Percentiles rank a stretch among this genome's conserved stretches.
phyloP scores from a whole-genome alignment of 2,113 vertebrate genomes.

The Grantiella picta region DNA sequence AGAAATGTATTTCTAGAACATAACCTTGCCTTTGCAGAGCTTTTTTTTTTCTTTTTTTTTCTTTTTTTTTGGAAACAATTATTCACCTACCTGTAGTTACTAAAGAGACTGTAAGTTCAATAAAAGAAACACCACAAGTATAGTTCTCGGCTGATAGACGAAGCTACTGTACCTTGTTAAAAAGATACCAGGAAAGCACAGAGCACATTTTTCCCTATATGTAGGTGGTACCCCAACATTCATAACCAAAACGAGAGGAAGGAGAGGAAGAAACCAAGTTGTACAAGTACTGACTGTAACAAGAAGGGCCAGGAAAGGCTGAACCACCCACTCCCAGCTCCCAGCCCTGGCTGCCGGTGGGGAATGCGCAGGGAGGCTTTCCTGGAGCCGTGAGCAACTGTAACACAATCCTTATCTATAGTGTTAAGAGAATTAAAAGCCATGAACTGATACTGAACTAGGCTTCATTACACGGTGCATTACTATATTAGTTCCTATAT shows the following conservation, averaged over 20 bases:
- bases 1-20: conserved; percentile 75
- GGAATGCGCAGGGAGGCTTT: background rate
- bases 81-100: conserved; percentile 78
- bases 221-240: conserved; percentile 74
- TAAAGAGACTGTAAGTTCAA: conserved; percentile 78
- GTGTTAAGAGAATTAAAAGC: conserved; percentile 78
- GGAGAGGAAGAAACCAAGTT: conserved; percentile 49
- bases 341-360: background rate
- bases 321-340: background rate
- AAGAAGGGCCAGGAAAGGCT: conserved; percentile 19
- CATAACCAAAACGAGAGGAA: conserved; percentile 63
- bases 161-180: conserved; percentile 76
- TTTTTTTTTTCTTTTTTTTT: background rate
- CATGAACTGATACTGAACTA: conserved; percentile 73
- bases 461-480: conserved; percentile 75
- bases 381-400: conserved; percentile 56
- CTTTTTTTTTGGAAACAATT: conserved; percentile 66
- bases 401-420: conserved; percentile 77
- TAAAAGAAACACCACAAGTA: conserved; percentile 79
- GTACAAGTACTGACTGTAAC: conserved; percentile 73
- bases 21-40: conserved; percentile 70
- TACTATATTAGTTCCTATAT: conserved; percentile 77
- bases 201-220: conserved; percentile 72
- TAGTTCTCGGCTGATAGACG: conserved; percentile 75
- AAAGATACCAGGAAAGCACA: conserved; percentile 79